Evolutionary conservation across 2,797 vertebrate species (phyloP), one percentile per base, ranked within the genome.

Genomic region (Echiichthys vipera): DNA sequence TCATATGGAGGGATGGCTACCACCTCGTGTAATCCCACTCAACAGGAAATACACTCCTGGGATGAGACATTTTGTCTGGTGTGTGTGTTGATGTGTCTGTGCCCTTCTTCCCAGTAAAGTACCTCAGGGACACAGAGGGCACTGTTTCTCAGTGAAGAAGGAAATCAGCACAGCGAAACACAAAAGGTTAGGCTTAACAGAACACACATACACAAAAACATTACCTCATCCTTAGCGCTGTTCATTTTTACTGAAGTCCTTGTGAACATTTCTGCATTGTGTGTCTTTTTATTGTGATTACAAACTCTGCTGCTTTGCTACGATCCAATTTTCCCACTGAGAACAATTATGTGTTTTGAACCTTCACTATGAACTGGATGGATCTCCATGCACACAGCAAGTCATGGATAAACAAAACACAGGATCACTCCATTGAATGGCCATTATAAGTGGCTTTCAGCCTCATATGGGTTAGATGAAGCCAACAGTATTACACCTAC

Each of bases 31-130:
- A 87, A 89, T 86, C 81, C 80, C 74, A 67, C 88, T 80, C 78
- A 85, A 76, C 74, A 84, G 81, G 86, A 79, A 86, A 88, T 74
- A 65, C 57, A 53, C 64, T 78, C 86, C 34, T 83, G 85, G 78
- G 89, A 89, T 39, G 15, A 71, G 81, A 84, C 85, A 88, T 90
- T 89, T 86, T 84, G 69, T 80, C 64, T 71, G 39, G 30, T 43
- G 74, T 71, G 76, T 53, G 57, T 73, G 20, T 65, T 24, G 15
- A 27, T 40, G 29, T 37, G 20, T 36, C 22, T 50, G 39, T 29
- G 46, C 42, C 25, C 64, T 74, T 49, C 12, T 54, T 65, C 29
- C 29, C 40, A 11, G 29, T 82, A 70, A 80, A 85, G 78, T 73
- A 70, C 76, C 71, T 75, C 0, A 0, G 83, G 80, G 83, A 84